Evolutionary conservation across 2,113 vertebrate species (phyloP), one percentile per base, ranked within the genome.

Genomic region (Ailurus styani): DNA sequence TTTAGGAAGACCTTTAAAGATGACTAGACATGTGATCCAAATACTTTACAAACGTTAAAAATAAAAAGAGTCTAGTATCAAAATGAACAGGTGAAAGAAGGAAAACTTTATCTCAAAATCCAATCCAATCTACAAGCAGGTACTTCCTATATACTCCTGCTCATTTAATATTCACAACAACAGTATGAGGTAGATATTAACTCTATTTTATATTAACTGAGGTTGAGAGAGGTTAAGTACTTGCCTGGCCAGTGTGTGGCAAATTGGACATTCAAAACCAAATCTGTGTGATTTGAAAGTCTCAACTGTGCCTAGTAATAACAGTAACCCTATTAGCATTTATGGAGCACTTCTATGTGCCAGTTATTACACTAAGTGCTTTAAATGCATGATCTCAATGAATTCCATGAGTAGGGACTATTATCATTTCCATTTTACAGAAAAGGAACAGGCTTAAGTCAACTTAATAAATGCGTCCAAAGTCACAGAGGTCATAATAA

Each of bases 351-450:
- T 88, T 96, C 25, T 87, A 54, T 55, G 15, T 81, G 45, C 31
- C 50, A 62, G 31, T 57, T 60, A 96, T 60, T 82, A 60, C 60
- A 34, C 29, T 87, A 93, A 88, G 29, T 81, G 84, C 60, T 68
- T 78, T 77, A 96, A 93, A 90, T 90, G 17, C 23, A 94, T 11
- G 40, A 73, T 54, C 47, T 93, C 66, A 75, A 60, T 95, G 93
- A 95, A 97, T 95, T 92, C 34, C 83, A 52, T 72, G 75, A 91
- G 34, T 70, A 94, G 72, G 20, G 66, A 87, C 42, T 95, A 89
- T 55, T 66, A 95, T 82, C 60, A 91, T 64, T 86, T 89, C n/a
- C 52, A 89, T 82, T 97, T 96, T 79, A 37, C 55, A 96, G 55
- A 97, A 86, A 34, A 95, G 81, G 23, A 92, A 50, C 31, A 78